Percentiles rank a stretch among this genome's conserved stretches.
phyloP scores from a whole-genome alignment of 2,797 vertebrate genomes.

The Parotocinclus haroldoi region DNA sequence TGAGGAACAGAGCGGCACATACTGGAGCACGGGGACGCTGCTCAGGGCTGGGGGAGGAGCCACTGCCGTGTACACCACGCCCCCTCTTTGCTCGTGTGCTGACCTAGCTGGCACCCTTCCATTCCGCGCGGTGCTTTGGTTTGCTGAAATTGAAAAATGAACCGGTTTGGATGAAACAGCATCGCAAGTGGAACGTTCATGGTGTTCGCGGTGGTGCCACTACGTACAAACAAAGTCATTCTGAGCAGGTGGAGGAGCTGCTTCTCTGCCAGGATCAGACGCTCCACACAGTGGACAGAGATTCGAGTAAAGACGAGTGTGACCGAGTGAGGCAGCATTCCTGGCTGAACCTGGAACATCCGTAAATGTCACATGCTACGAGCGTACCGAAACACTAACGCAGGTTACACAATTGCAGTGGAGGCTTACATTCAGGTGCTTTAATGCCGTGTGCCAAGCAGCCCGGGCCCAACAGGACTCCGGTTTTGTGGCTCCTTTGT shows the following conservation, averaged over 20 bases:
- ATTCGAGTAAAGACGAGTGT: constrained; percentile 4
- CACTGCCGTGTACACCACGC: constrained; percentile 58
- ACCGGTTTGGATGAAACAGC: not conserved
- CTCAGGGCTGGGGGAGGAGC: constrained; percentile 44
- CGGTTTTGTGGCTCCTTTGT: constrained; percentile 21
- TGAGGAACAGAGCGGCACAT: constrained; percentile 59
- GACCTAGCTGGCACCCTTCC: constrained; percentile 33
- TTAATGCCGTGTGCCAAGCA: constrained; percentile 14
- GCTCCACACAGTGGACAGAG: constrained; percentile 46
- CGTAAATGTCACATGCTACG: not conserved
- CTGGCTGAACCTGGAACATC: constrained; percentile 31
- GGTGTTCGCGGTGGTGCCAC: not conserved
- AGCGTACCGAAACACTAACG: not conserved
- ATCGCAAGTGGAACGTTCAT: too few relatives aligned
- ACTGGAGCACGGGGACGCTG: constrained; percentile 61
- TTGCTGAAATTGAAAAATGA: constrained; percentile 18
- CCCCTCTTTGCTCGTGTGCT: constrained; percentile 14
- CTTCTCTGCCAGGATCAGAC: not conserved
- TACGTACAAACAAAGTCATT: not conserved
- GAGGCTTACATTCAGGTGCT: constrained; percentile 1
- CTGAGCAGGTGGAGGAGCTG: constrained; percentile 50
- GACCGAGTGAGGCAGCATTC: constrained; percentile 13
- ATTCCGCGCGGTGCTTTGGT: constrained; percentile 17
- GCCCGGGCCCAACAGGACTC: not conserved
- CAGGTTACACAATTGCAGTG: not conserved